Conservation (phyloP, 1,140 invertebrate genomes). For the Drosophila rhopaloa region DNA sequence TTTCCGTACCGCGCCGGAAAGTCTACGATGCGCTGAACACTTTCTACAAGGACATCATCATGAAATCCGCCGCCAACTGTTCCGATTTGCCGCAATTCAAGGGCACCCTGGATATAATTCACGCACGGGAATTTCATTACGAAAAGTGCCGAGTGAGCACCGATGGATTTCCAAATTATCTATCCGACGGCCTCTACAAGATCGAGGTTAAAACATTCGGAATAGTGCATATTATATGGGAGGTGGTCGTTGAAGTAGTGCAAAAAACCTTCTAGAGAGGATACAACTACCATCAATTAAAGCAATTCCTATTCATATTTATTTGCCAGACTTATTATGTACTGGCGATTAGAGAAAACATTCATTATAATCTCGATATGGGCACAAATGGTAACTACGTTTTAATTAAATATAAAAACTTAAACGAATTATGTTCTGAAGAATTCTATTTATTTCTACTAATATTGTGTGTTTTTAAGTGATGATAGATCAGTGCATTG, state of each 20-base stretch:
- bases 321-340: too few species aligned
- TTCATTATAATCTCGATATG: too few species aligned
- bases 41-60: conserved; percentile 37
- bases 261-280: conserved; percentile 5
- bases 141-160: conserved; percentile 21
- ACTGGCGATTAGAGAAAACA: too few species aligned
- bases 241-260: conserved; percentile 8
- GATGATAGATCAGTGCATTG: too few species aligned
- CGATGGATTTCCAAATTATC: conserved; percentile 21
- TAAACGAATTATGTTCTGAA: too few species aligned
- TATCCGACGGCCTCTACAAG: conserved; percentile 34
- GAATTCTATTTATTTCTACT: too few species aligned
- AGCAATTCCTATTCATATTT: too few species aligned
- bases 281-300: too few species aligned
- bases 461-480: too few species aligned
- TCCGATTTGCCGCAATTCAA: conserved; percentile 43
- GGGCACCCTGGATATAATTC: background rate
- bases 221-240: background rate
- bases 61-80: conserved; percentile 14
- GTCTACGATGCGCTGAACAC: conserved; percentile 9
- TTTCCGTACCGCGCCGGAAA: background rate
- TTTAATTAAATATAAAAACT: too few species aligned
- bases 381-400: too few species aligned
- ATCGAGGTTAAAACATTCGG: conserved; percentile 12
- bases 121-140: conserved; percentile 1